Evolutionary conservation across 2,113 vertebrate genomes (phyloP).

Genomic region (Alaudala cheleensis): DNA sequence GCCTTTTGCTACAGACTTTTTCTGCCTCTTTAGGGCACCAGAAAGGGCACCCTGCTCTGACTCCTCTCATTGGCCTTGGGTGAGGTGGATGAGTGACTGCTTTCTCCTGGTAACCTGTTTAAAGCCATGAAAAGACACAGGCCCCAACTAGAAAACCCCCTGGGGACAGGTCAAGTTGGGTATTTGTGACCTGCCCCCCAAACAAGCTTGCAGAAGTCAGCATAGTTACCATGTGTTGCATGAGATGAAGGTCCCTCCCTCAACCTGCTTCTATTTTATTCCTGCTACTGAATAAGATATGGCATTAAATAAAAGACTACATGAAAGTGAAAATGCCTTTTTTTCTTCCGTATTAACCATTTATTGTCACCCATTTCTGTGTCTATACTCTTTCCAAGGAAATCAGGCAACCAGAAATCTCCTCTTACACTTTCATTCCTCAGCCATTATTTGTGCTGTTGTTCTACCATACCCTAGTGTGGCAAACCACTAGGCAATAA

Average conservation of each 20-base stretch:
- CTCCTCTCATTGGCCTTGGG: not conserved
- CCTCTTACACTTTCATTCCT: not conserved
- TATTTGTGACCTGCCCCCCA: not conserved
- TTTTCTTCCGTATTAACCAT: not conserved
- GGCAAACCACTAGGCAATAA: not conserved
- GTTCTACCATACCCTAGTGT: not conserved
- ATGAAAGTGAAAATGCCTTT: not conserved
- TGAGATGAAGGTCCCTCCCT: not conserved
- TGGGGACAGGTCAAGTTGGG: rapidly evolving
- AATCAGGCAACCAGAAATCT: not conserved
- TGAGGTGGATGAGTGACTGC: not conserved
- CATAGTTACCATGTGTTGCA: not conserved
- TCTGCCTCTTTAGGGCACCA: not conserved
- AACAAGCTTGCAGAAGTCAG: not conserved
- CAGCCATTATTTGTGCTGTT: not conserved
- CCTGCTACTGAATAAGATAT: not conserved
- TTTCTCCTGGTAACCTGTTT: not conserved
- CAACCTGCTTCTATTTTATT: not conserved
- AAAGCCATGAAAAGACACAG: not conserved
- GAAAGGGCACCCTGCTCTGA: not conserved
- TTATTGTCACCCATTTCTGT: not conserved
- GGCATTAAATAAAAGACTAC: not conserved
- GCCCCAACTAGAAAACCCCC: rapidly evolving
- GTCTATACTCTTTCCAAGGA: not conserved
- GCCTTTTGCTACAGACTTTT: not conserved